A percentile compares a stretch with the other conserved stretches of the same genome.
These are phyloP conservation scores for Actenoides lindsayi DNA, from an alignment of 2,113 vertebrate species.

Conservation along the genomic window DNA sequence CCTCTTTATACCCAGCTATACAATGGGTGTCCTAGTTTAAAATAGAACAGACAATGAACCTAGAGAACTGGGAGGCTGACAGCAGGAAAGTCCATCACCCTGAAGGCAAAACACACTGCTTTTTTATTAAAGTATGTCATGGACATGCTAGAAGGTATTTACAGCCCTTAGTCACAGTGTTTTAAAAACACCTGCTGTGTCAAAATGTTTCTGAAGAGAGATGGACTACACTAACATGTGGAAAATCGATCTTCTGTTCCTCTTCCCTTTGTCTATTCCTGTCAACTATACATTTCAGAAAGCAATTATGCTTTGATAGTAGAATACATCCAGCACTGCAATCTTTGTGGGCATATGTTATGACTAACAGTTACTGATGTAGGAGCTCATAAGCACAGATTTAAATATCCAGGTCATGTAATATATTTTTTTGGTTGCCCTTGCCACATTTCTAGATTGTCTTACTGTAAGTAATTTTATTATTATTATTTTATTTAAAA, in stretches of 20 bases:
- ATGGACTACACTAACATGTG: not conserved
- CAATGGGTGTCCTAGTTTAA: constrained; percentile 61
- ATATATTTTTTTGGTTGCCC: not conserved
- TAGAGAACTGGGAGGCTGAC: constrained; percentile 23
- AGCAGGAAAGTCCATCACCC: constrained; percentile 55
- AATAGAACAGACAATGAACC: constrained; percentile 55
- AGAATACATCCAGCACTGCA: not conserved
- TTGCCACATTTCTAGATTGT: not conserved
- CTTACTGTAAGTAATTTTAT: not conserved
- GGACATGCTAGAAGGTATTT: constrained; percentile 59
- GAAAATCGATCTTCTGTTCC: constrained; percentile 16
- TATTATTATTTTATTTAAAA: no score
- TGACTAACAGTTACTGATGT: not conserved
- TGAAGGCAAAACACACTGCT: constrained; percentile 49
- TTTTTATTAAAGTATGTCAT: constrained; percentile 61
- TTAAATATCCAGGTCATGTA: not conserved
- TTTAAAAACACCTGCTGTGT: constrained; percentile 57
- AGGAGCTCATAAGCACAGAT: not conserved
- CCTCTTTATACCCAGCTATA: constrained; percentile 24
- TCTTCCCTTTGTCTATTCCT: constrained; percentile 31
- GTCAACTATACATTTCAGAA: not conserved
- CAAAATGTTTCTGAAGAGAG: constrained; percentile 23
- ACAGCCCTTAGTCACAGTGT: constrained; percentile 43
- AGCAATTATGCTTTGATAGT: not conserved
- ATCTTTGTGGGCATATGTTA: not conserved